Evolutionary conservation across 2,888 invertebrate genomes (phyloP).

Genomic region (Harmothoe impar): DNA sequence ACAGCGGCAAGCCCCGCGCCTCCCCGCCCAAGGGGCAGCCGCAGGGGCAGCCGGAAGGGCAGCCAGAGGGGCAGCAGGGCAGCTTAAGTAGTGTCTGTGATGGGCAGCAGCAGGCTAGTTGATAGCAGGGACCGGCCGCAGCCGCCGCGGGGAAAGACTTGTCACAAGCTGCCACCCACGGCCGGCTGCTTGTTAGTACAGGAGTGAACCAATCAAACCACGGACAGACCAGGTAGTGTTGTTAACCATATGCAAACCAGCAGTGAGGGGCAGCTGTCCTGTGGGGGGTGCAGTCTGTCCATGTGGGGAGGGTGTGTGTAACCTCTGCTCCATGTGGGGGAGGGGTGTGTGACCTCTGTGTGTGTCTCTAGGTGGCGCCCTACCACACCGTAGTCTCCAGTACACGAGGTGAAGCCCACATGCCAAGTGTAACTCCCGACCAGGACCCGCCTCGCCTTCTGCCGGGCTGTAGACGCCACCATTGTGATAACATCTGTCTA

Average conservation of each 20-base stretch:
- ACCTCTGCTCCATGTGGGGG: too few species aligned
- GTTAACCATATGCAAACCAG: too few species aligned
- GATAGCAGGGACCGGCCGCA: neutral
- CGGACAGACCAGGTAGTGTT: too few species aligned
- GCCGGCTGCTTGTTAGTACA: too few species aligned
- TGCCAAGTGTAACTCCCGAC: slow-evolving; percentile 18
- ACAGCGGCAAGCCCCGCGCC: neutral
- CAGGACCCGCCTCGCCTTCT: neutral
- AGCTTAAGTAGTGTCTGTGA: slow-evolving; percentile 30
- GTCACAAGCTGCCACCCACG: too few species aligned
- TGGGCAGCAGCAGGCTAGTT: slow-evolving; percentile 21
- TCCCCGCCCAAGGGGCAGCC: neutral
- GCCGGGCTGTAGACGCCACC: neutral
- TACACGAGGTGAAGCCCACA: neutral
- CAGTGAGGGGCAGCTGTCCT: too few species aligned
- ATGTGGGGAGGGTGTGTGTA: too few species aligned
- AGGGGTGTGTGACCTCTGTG: too few species aligned
- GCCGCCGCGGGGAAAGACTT: neutral
- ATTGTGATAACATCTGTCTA: neutral
- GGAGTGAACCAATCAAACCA: too few species aligned
- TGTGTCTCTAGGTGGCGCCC: too few species aligned
- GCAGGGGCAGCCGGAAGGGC: neutral
- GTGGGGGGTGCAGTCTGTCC: too few species aligned
- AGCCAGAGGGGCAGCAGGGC: neutral
- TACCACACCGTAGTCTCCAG: neutral